Evolutionary conservation across 1,140 invertebrate genomes (phyloP), one percentile per base, ranked within the genome.

Genomic region (Temnothorax longispinosus): DNA sequence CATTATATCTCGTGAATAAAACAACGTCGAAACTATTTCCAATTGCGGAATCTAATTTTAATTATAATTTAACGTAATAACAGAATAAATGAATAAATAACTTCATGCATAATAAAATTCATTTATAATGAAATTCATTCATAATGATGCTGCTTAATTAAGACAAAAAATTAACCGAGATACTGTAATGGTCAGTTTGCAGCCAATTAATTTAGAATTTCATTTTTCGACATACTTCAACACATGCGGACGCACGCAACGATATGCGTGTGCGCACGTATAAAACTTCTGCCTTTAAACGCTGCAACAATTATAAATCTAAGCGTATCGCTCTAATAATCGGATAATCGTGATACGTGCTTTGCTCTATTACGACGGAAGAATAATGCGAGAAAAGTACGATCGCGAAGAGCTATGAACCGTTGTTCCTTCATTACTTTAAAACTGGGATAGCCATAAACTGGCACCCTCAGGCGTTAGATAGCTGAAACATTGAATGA

Each of bases 151-250:
- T n/a, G 27, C 18, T 15, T 21, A 62, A 65, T 67, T 67, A 67
- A 80, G 32, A 78, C 8, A 1, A 65, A 10, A 41, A 41, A 78
- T 21, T 78, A 52, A 80, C 13, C 52, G 50, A 35, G 18, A 52
- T 35, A 10, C 11, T 44, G 11, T 65, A 64, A 64, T 78, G 18
- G 15, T 3, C 27, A 78, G 0, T 52, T 52, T 15, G 52, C 44
- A 67, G 4, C 75, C 13, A 78, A 65, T 47, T 77, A 77, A 65
- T 65, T 44, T 65, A 35, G 27, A 78, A 78, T 78, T 38, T 65
- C 1, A 44, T 54, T 11, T 69, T 69, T 47, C 18, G 69, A 52
- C 47, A 72, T 27, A 44, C 65, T 69, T 47, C 41, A 11, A 47
- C 44, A 47, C 15, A 18, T 38, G 13, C n/a, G 27, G n/a, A n/a